A percentile compares a stretch with the other conserved stretches of the same genome.
These are phyloP conservation scores for Hiodon tergisus DNA, from an alignment of 2,113 vertebrate genomes.

Conservation along the genomic window DNA sequence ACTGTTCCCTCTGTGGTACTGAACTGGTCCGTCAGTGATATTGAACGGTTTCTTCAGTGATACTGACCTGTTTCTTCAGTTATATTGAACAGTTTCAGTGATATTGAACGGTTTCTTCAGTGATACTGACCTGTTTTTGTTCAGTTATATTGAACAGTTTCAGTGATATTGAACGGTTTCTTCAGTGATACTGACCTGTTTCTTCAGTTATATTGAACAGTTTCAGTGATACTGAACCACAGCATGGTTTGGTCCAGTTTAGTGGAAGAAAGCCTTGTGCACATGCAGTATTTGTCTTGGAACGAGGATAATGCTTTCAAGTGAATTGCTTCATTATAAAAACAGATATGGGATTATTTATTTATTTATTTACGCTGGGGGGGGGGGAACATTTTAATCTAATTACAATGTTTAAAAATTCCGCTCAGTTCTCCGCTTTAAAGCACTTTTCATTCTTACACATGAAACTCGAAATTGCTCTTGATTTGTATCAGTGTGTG, in stretches of 20 bases:
- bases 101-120: no score
- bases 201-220: no score
- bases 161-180: no score
- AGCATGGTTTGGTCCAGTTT: background rate
- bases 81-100: no score
- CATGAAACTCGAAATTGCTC: slow-evolving; percentile 35
- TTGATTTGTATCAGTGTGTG: slow-evolving; percentile 31
- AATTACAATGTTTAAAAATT: background rate
- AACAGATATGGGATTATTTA: background rate
- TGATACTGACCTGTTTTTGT: no score
- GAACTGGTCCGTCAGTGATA: no score
- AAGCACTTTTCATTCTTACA: slow-evolving; percentile 13
- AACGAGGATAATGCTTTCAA: background rate
- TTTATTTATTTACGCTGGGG: slow-evolving; percentile 13
- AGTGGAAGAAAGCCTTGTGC: background rate
- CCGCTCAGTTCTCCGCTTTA: background rate
- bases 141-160: no score
- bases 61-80: no score
- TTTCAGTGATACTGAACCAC: no score
- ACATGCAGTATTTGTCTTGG: background rate
- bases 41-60: no score
- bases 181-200: no score
- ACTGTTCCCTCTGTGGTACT: no score
- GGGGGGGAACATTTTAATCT: background rate
- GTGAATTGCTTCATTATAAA: slow-evolving; percentile 5